phyloP scores from a whole-genome alignment of 2,888 invertebrate species.

The Luffia ferchaultella region DNA sequence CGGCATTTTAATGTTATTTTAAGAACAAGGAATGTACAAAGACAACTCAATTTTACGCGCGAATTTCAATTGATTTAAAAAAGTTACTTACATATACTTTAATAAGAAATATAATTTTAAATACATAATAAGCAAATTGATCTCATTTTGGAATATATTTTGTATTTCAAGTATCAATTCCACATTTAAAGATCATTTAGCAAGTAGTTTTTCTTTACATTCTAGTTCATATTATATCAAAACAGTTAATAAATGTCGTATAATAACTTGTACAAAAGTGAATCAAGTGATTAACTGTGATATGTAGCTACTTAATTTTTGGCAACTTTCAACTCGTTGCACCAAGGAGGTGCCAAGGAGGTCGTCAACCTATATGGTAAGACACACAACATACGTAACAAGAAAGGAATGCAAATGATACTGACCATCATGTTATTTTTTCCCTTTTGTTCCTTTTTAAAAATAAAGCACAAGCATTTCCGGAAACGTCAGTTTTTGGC shows the following conservation, averaged over 20 bases:
- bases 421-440: slow-evolving; percentile 42
- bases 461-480: slow-evolving; percentile 43
- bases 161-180: too few species aligned
- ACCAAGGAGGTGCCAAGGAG: background rate
- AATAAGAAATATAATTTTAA: too few species aligned
- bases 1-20: slow-evolving; percentile 34
- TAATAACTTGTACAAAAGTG: too few species aligned
- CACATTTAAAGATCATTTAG: too few species aligned
- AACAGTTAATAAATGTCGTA: too few species aligned
- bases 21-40: slow-evolving; percentile 23
- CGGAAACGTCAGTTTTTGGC: slow-evolving; percentile 31
- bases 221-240: too few species aligned
- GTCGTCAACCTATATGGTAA: background rate
- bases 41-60: background rate
- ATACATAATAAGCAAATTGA: too few species aligned
- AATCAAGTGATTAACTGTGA: too few species aligned
- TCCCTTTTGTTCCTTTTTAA: slow-evolving; percentile 40
- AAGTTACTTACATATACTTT: too few species aligned
- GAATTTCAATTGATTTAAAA: background rate
- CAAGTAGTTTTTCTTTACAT: too few species aligned
- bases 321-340: background rate
- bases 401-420: slow-evolving; percentile 56
- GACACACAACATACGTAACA: slow-evolving; percentile 31
- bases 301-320: background rate
- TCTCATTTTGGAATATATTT: too few species aligned